Evolutionary conservation across 2,113 vertebrate genomes (phyloP).

Genomic region (Diphyllodes magnificus): DNA sequence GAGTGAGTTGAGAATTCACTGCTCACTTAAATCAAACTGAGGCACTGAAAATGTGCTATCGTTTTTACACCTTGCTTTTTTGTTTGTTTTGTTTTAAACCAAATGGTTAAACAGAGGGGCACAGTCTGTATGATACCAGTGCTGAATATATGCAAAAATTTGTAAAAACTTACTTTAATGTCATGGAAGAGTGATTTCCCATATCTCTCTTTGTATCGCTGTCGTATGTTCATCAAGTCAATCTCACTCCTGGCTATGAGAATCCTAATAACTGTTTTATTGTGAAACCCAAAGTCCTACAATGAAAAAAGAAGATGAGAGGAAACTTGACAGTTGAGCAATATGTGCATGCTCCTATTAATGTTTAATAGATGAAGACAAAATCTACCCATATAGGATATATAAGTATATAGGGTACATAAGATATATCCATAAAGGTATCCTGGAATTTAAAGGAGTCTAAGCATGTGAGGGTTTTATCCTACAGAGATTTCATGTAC

Average conservation of each 20-base stretch:
- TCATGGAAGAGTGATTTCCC: slow-evolving; percentile 79
- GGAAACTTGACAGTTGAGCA: background rate
- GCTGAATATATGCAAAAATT: background rate
- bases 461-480: background rate
- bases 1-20: background rate
- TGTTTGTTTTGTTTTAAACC: background rate
- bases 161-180: slow-evolving; percentile 71
- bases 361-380: background rate
- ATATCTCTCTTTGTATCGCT: slow-evolving; percentile 75
- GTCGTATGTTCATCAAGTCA: slow-evolving; percentile 73
- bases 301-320: background rate
- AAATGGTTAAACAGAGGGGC: background rate
- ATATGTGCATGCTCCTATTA: background rate
- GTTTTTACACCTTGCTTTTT: background rate
- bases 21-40: background rate
- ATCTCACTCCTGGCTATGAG: slow-evolving; percentile 79
- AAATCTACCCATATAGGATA: background rate
- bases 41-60: background rate
- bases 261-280: slow-evolving; percentile 78
- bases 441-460: background rate
- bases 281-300: slow-evolving; percentile 80
- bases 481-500: background rate
- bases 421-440: background rate
- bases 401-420: accelerated
- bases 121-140: background rate